A percentile compares a stretch with the other conserved stretches of the same genome.
Conservation (phyloP, 2,113 vertebrate genomes). For the Hemichromis elongatus region DNA sequence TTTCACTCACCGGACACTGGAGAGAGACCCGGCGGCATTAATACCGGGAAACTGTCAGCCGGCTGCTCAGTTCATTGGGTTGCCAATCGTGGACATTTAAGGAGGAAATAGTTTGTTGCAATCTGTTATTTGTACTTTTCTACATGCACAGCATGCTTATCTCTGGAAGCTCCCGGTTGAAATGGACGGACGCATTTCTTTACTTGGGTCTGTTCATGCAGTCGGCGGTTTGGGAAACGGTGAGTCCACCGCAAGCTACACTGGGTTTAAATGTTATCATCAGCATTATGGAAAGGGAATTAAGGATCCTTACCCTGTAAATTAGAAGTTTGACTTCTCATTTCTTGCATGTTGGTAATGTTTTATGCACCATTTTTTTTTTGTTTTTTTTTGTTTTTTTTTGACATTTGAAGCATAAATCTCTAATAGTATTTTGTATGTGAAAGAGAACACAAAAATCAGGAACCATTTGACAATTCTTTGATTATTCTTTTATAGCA, state of each 20-base stretch:
- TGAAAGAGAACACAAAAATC: too few relatives aligned
- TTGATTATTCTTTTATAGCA: too few relatives aligned
- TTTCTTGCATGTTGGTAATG: too few relatives aligned
- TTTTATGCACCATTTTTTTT: too few relatives aligned
- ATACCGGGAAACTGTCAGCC: neutral
- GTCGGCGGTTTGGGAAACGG: constrained; percentile 24
- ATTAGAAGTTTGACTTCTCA: neutral
- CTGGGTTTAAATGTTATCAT: neutral
- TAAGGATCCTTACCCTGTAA: neutral
- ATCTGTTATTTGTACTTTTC: neutral
- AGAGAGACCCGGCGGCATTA: neutral
- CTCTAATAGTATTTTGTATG: too few relatives aligned
- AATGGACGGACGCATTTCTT: neutral
- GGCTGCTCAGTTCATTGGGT: neutral
- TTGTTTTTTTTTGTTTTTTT: too few relatives aligned
- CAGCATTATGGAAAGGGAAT: neutral
- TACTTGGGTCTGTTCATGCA: constrained; percentile 25
- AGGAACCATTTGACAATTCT: too few relatives aligned
- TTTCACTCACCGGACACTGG: neutral
- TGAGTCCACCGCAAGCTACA: constrained; percentile 8
- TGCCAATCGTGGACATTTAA: neutral
- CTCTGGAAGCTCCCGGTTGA: neutral
- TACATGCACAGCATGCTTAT: neutral
- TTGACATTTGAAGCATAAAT: too few relatives aligned
- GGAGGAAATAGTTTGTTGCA: neutral